A percentile compares a stretch with the other conserved stretches of the same genome.
Conservation (phyloP, 2,888 invertebrate genomes). For the Cephus pulcher region DNA sequence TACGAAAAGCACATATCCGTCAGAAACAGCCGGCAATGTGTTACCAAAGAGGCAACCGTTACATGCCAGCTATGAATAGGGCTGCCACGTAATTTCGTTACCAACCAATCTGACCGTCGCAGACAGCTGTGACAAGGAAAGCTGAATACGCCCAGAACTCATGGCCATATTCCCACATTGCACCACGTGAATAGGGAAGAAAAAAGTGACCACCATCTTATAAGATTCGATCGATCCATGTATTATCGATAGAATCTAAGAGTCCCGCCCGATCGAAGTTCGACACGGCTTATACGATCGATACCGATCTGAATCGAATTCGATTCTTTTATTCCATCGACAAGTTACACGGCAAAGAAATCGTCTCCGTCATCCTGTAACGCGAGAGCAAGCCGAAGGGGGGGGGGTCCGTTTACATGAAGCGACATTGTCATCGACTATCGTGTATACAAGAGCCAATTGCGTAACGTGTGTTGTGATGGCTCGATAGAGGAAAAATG, state of each 20-base stretch:
- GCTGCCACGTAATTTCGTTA: not conserved
- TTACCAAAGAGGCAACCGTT: not conserved
- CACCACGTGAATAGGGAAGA: not conserved
- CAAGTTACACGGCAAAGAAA: not conserved
- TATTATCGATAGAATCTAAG: not conserved
- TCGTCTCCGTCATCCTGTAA: not conserved
- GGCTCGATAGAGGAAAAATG: not conserved
- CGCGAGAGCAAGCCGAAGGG: not conserved
- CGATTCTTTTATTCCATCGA: not conserved
- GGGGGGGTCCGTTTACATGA: not conserved
- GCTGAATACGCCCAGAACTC: not conserved
- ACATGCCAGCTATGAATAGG: not conserved
- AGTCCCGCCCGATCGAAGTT: not conserved
- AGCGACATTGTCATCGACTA: not conserved
- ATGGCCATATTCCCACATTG: not conserved
- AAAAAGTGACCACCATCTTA: not conserved
- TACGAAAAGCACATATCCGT: not conserved
- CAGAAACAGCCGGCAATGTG: not conserved
- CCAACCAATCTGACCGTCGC: not conserved
- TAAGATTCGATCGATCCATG: not conserved
- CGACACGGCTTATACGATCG: not conserved
- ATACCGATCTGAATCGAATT: not conserved
- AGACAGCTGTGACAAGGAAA: not conserved
- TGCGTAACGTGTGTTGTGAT: not conserved
- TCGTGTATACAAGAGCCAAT: not conserved